These are phyloP conservation scores for Acanthosepion lycidas DNA, from an alignment of 2,888 invertebrate species.

Conservation along the genomic window DNA sequence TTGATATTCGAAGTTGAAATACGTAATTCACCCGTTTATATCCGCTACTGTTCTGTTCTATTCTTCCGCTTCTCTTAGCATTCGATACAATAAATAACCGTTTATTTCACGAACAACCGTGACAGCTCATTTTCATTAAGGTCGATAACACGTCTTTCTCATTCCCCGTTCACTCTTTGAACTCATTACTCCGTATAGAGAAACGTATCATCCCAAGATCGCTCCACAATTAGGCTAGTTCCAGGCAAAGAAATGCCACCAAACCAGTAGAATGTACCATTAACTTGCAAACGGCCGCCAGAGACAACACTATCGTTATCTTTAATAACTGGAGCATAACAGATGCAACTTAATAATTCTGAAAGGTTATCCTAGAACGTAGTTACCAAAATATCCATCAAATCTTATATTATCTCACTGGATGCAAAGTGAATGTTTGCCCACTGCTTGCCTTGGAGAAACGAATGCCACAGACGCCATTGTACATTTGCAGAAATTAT, in stretches of 20 bases:
- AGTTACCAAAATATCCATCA: neutral
- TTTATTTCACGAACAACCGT: neutral
- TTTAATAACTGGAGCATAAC: conserved; percentile 9
- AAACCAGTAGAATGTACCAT: neutral
- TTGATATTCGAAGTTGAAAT: neutral
- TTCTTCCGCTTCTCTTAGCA: neutral
- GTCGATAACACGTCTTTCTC: neutral
- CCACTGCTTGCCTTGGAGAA: no score
- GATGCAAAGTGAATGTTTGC: no score
- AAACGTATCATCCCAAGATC: neutral
- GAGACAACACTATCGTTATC: neutral
- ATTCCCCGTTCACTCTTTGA: neutral
- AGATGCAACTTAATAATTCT: neutral
- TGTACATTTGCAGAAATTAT: no score
- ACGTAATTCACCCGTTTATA: conserved; percentile 11
- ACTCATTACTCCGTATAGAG: neutral
- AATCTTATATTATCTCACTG: no score
- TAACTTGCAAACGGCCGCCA: neutral
- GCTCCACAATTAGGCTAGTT: neutral
- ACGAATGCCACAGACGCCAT: no score
- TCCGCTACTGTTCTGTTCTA: neutral
- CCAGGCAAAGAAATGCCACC: neutral
- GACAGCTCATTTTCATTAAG: conserved; percentile 2
- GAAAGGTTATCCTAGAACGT: neutral
- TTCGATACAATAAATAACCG: conserved; percentile 1